Evolutionary conservation across 1,140 invertebrate genomes (phyloP).

Genomic region (Pseudoatta argentina): DNA sequence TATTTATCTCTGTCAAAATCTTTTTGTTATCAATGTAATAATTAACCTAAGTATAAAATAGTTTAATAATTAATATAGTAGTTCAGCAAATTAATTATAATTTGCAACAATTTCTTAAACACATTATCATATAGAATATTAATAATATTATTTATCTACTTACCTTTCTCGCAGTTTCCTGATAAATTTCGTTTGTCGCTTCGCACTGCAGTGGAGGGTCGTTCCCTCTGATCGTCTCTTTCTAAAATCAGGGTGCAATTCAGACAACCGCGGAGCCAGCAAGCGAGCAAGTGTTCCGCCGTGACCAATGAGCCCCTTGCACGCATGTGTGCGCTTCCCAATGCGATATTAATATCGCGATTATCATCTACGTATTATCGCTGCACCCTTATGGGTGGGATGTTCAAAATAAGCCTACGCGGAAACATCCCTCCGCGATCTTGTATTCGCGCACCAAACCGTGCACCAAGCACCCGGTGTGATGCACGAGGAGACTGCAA

Average conservation of each 20-base stretch:
- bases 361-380: conserved; percentile 87
- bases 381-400: conserved; percentile 66
- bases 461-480: conserved; percentile 39
- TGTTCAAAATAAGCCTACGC: conserved; percentile 72
- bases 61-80: not conserved
- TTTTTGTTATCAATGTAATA: not conserved
- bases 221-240: conserved; percentile 66
- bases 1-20: not conserved
- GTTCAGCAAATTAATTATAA: conserved; percentile 9
- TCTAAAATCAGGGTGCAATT: conserved; percentile 84
- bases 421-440: conserved; percentile 61
- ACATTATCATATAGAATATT: not conserved
- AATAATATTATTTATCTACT: not conserved
- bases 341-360: conserved; percentile 87
- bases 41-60: not conserved
- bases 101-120: conserved; percentile 1
- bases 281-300: conserved; percentile 85
- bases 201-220: conserved; percentile 36
- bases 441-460: conserved; percentile 51
- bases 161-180: not conserved
- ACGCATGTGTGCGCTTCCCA: conserved; percentile 87
- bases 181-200: conserved; percentile 52
- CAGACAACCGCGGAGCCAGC: conserved; percentile 80
- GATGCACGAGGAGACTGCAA: conserved; percentile 12
- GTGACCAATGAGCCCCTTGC: conserved; percentile 85